Percentiles rank a stretch among this genome's conserved stretches.
These are phyloP conservation scores for Campylomormyrus tamandua DNA, from an alignment of 2,113 vertebrate species.

Conservation along the genomic window DNA sequence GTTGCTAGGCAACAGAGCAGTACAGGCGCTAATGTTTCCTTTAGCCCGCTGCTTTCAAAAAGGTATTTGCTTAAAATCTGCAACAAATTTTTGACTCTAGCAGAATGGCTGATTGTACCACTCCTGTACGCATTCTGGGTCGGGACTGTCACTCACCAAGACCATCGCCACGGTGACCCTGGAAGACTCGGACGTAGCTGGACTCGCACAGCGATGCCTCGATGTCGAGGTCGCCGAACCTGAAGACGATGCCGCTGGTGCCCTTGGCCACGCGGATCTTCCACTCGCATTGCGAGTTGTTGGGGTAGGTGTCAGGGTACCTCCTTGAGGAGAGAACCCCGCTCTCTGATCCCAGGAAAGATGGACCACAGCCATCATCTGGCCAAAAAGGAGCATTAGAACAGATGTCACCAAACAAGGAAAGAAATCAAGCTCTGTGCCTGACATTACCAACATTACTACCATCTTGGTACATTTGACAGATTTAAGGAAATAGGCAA, in stretches of 20 bases:
- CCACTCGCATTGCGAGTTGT: slow-evolving; percentile 69
- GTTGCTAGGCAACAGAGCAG: not conserved
- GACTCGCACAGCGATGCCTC: slow-evolving; percentile 66
- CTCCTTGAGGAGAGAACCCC: slow-evolving; percentile 73
- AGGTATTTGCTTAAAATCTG: not conserved
- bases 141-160: slow-evolving; percentile 30
- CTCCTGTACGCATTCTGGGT: not conserved
- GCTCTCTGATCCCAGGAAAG: slow-evolving; percentile 65
- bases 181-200: slow-evolving; percentile 64
- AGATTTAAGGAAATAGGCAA: not conserved
- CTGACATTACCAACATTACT: not conserved
- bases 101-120: not conserved
- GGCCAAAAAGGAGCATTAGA: slow-evolving; percentile 18
- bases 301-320: slow-evolving; percentile 75
- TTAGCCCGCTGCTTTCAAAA: not conserved
- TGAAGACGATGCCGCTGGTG: slow-evolving; percentile 60
- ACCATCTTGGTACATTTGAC: not conserved
- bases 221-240: slow-evolving; percentile 72
- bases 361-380: slow-evolving; percentile 75
- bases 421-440: not conserved
- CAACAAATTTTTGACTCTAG: not conserved
- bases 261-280: slow-evolving; percentile 62
- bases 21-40: not conserved
- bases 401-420: not conserved
- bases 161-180: slow-evolving; percentile 37